Evolutionary conservation across 2,113 vertebrate genomes (phyloP).

Genomic region (Catharus fuscescens): DNA sequence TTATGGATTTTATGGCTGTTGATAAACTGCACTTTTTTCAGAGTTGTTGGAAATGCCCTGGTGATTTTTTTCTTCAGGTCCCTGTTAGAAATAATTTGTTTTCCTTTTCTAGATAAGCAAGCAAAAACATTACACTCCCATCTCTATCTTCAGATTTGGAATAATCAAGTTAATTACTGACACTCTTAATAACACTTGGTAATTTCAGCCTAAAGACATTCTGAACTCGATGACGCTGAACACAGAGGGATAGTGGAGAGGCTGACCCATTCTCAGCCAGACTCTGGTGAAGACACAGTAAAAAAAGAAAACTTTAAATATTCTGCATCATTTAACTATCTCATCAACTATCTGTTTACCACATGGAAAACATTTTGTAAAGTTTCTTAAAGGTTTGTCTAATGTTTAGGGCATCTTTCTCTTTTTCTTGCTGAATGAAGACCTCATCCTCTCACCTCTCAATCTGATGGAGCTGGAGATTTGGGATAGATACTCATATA

Average conservation of each 20-base stretch:
- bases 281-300: background rate
- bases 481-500: background rate
- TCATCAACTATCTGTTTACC: background rate
- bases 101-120: background rate
- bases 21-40: background rate
- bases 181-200: background rate
- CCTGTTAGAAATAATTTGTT: background rate
- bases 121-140: background rate
- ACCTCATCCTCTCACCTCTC: background rate
- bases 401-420: background rate
- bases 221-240: background rate
- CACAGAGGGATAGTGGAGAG: background rate
- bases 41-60: background rate
- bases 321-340: background rate
- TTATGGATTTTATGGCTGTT: background rate
- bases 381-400: background rate
- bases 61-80: background rate
- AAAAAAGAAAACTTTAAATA: background rate
- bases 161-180: conserved; percentile 13
- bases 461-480: background rate
- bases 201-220: conserved; percentile 18
- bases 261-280: background rate
- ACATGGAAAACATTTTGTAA: background rate
- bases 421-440: background rate
- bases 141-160: background rate